Base-by-base conservation (phyloP, 2,888 invertebrate species). In the Tachina grossa region DNA sequence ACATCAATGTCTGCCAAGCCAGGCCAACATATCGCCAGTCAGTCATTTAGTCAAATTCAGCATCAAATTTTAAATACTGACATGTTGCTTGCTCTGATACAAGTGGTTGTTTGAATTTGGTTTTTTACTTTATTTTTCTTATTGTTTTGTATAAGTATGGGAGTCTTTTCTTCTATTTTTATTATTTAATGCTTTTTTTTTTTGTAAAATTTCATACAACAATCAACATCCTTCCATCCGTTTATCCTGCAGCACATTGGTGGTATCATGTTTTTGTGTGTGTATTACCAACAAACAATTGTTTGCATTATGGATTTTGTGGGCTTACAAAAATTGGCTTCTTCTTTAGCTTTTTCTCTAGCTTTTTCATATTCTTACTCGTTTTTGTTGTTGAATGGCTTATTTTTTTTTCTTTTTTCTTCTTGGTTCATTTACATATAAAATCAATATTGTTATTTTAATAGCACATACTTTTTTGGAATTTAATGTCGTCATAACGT, bases 221-320 rank as follows among this genome's bases (percentile, higher is more conserved):
- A 82, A 65, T 72, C 63, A 72, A 71, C 83, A 77, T 77, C 71
- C 77, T 77, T 72, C 76, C 65, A 77, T 77, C 57, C 65, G 77
- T 83, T 83, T 77, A 83, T 77, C 71, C 71, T 65, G 51, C 51
- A 71, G 83, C 83, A 77, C 45, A 31, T 31, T 31, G 31, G 31
- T 83, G 76, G 82, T 65, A 71, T 83, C 76, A n/a, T n/a, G 76
- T 80, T 78, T 87, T 82, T 78, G 84, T 82, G 76, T 84, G 71
- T 61, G 71, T 80, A 77, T 84, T 84, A 84, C 84, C 82, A 65
- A 41, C 87, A 66, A n/a, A 61, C 72, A 71, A 84, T 84, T 91
- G 91, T 91, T 91, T 91, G 91, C 91, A 87, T 91, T 91, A 91
- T 91, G 91, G 91, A 91, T 91, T 91, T 91, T 89, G 88, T 87